Percentiles rank a stretch among this genome's conserved stretches.
phyloP scores from a whole-genome alignment of 2,888 invertebrate genomes.

The Physocephala rufipes region DNA sequence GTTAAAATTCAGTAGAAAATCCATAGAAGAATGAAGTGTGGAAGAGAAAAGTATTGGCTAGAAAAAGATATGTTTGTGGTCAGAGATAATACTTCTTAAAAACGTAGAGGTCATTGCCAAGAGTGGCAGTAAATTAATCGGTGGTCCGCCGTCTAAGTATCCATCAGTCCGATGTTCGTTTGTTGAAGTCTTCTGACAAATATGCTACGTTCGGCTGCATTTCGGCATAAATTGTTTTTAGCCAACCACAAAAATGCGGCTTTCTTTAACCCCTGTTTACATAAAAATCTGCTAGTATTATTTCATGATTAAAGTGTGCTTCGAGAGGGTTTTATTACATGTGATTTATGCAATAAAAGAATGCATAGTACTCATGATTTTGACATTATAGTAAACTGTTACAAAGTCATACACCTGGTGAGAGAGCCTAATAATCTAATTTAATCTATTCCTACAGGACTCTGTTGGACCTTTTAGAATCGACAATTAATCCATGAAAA shows the following conservation, averaged over 20 bases:
- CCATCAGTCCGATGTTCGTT: conserved; percentile 14
- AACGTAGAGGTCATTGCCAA: conserved; percentile 34
- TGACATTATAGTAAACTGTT: no score
- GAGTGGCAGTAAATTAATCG: conserved; percentile 15
- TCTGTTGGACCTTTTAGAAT: no score
- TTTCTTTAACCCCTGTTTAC: no score
- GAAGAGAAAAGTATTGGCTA: not conserved
- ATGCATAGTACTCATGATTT: no score
- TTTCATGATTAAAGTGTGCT: no score
- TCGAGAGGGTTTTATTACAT: no score
- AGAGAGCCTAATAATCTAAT: no score
- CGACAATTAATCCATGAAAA: no score
- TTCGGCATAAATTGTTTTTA: not conserved
- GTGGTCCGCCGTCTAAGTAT: not conserved
- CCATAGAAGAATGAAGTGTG: not conserved
- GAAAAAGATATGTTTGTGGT: not conserved
- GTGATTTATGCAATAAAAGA: no score
- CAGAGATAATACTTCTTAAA: conserved; percentile 7
- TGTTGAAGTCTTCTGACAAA: not conserved
- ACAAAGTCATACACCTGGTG: no score
- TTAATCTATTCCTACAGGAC: no score
- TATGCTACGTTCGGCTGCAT: conserved; percentile 12
- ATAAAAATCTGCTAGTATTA: no score
- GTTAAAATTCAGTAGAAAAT: not conserved
- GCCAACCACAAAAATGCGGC: not conserved